Evolutionary conservation across 2,113 vertebrate species (phyloP), one percentile per base, ranked within the genome.

Genomic region (Pungitius pungitius): DNA sequence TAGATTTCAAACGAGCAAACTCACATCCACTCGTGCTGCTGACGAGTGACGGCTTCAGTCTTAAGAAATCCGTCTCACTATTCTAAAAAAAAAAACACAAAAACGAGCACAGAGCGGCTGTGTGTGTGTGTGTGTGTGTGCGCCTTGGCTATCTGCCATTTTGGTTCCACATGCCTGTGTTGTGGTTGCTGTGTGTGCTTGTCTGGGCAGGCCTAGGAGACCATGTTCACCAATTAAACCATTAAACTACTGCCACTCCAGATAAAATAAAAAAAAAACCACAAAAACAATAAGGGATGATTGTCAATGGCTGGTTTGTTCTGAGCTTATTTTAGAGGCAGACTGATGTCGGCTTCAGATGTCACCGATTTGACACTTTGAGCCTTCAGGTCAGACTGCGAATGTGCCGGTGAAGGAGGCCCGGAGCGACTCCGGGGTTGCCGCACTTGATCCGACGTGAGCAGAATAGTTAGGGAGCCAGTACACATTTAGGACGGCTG

Each of bases 131-230:
- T n/a, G n/a, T n/a, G n/a, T 71, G 60, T 74, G 79, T 83, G 81
- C 78, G 71, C 35, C 61, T 86, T 83, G 82, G 84, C 51, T 37
- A 43, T 10, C 69, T 80, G 81, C 85, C 85, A 82, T 79, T 75
- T 78, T 37, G 68, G 51, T 59, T 43, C 66, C 67, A 70, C 55
- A 78, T 87, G 81, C 71, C 64, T 70, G 67, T 80, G 77, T 86
- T 86, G 80, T 86, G 80, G 91, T 93, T 93, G 85, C 88, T 89
- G 86, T 87, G 91, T 71, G 78, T 84, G 72, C 87, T 42, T 88
- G 89, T 78, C 83, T 55, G 67, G 79, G 66, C 88, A 87, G 66
- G 89, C 79, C 73, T 18, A n/a, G 52, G n/a, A 14, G 33, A 69
- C 55, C 39, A 39, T 27, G 54, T 27, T 67, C 37, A 64, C 24